A percentile compares a stretch with the other conserved stretches of the same genome.
Conservation (phyloP, 1,140 invertebrate genomes). For the Drosophila biarmipes region DNA sequence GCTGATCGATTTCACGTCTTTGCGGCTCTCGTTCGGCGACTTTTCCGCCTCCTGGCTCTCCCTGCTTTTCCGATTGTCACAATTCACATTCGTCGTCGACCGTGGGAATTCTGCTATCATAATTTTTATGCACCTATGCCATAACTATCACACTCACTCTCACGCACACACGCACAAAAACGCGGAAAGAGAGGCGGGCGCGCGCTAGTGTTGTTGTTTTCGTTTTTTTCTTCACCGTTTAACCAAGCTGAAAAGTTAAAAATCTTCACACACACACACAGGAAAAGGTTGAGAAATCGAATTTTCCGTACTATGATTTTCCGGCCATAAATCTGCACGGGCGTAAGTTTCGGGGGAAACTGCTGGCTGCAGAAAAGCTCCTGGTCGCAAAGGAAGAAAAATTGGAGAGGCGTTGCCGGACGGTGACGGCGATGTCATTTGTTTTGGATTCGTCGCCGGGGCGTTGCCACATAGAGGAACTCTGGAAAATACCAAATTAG, state of each 20-base stretch:
- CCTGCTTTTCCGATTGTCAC: slow-evolving; percentile 21
- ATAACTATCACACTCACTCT: slow-evolving; percentile 43
- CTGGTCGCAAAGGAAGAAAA: slow-evolving; percentile 45
- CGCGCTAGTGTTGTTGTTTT: slow-evolving; percentile 25
- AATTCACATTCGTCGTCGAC: slow-evolving; percentile 28
- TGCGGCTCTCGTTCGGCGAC: slow-evolving; percentile 51
- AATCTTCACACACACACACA: slow-evolving; percentile 32
- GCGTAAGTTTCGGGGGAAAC: slow-evolving; percentile 37
- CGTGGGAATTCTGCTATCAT: slow-evolving; percentile 54
- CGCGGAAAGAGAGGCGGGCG: slow-evolving; percentile 33
- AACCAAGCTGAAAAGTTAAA: slow-evolving; percentile 48
- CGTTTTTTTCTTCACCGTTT: slow-evolving; percentile 12
- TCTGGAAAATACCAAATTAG: background rate
- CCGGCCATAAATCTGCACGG: slow-evolving; percentile 49
- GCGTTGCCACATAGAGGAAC: background rate
- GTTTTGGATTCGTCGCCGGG: slow-evolving; percentile 2
- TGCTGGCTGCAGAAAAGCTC: slow-evolving; percentile 54
- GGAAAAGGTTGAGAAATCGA: slow-evolving; percentile 36
- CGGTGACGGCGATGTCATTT: background rate
- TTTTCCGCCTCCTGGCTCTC: slow-evolving; percentile 7
- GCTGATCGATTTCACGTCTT: slow-evolving; percentile 73
- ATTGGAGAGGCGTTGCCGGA: background rate
- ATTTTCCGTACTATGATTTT: slow-evolving; percentile 51
- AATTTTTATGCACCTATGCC: slow-evolving; percentile 65
- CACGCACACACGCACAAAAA: slow-evolving; percentile 42